These are phyloP conservation scores for Drosophila mauritiana DNA, from an alignment of 1,140 invertebrate genomes.

Conservation along the genomic window DNA sequence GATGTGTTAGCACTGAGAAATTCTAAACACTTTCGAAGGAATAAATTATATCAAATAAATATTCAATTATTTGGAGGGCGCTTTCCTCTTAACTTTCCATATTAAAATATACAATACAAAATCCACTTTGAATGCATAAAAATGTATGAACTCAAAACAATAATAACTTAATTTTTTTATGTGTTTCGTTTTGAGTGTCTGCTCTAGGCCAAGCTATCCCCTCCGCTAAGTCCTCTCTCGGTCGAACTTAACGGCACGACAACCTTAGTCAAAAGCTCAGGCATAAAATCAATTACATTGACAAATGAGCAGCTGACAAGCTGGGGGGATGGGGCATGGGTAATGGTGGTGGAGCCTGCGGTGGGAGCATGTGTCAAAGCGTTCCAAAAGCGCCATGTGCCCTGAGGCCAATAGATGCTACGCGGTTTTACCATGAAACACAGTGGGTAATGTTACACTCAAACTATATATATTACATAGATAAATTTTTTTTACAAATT, in stretches of 20 bases:
- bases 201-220: constrained; percentile 1
- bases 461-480: neutral
- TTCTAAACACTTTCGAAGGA: no score
- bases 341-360: neutral
- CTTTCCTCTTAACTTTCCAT: no score
- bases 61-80: no score
- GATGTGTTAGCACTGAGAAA: no score
- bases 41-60: no score
- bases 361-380: constrained; percentile 55
- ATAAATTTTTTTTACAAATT: no score
- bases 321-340: constrained; percentile 28
- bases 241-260: constrained; percentile 43
- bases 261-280: constrained; percentile 76
- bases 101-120: neutral
- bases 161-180: neutral
- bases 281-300: constrained; percentile 83
- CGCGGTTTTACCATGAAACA: constrained; percentile 9
- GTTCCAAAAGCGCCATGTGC: constrained; percentile 60
- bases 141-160: no score
- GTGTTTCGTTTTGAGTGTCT: constrained; percentile 2
- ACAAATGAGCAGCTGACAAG: constrained; percentile 83
- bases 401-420: constrained; percentile 46
- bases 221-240: neutral
- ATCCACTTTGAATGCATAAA: neutral
- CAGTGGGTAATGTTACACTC: neutral